Evolutionary conservation across 2,113 vertebrate genomes (phyloP), one percentile per base, ranked within the genome.

Genomic region (Rousettus leschenaultii): DNA sequence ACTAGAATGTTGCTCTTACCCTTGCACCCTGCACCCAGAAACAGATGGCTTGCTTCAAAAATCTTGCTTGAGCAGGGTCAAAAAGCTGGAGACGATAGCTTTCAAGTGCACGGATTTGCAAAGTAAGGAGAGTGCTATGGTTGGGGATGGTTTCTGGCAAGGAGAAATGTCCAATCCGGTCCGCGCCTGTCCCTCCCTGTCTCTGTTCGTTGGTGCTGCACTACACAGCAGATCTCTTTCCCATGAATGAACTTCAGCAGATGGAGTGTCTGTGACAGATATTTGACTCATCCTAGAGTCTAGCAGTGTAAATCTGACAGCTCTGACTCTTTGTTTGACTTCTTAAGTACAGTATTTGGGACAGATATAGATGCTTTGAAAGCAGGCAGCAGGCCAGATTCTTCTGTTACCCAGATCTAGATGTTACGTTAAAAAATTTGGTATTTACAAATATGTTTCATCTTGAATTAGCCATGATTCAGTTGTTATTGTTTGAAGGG

Each of bases 91-190:
- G 57, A 6, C 35, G 89, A 75, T 86, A n/a, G 63, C 73, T 40
- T 95, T 96, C 53, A 94, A 91, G 45, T 77, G 35, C 63, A 26
- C 71, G 53, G 65, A 89, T 94, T 96, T 97, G 84, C 94, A 73
- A 51, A 61, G 48, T 61, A 94, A 96, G 94, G 78, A 82, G 86
- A 28, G 38, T 15, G 40, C 91, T 83, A 43, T 75, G 55, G 70
- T 43, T 51, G 74, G 57, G 33, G 7, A 2, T 83, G 95, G 63
- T 83, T 15, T 0, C 80, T 16, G n/a, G 82, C 43, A 22, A 30
- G 14, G 15, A 83, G 65, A 24, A 16, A 2, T 3, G 16, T 94
- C 88, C 7, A 0, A 0, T 65, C 40, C 65, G 16, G 2, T 45
- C 86, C 57, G 3, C 1, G 7, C 28, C 45, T n/a, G 16, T 80